These are phyloP conservation scores for Sylvia borin DNA, from an alignment of 2,797 vertebrate species.

Conservation along the genomic window DNA sequence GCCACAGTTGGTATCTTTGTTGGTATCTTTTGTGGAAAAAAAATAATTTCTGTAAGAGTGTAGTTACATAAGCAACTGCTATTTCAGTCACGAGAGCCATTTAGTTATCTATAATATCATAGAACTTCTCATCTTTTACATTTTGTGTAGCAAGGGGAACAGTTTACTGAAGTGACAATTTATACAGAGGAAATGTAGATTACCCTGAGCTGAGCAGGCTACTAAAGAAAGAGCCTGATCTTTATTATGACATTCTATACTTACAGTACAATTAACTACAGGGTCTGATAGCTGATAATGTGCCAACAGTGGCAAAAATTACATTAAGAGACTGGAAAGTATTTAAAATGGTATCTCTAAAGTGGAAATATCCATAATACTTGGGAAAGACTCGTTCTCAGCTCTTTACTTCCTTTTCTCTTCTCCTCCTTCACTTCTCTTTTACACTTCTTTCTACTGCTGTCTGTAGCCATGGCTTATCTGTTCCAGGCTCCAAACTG, in stretches of 20 bases:
- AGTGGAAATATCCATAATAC: neutral
- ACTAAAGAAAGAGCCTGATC: neutral
- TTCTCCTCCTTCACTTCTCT: neutral
- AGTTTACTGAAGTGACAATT: neutral
- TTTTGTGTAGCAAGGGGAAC: neutral
- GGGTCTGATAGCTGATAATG: neutral
- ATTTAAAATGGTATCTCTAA: neutral
- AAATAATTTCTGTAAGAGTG: neutral
- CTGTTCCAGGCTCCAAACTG: conserved; percentile 45
- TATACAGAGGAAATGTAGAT: neutral
- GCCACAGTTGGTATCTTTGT: conserved; percentile 56
- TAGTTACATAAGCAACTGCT: conserved; percentile 56
- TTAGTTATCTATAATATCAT: neutral
- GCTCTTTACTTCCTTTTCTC: neutral
- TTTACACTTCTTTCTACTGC: neutral
- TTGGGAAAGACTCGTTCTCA: neutral
- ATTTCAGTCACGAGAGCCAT: conserved; percentile 1
- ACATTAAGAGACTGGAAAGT: neutral
- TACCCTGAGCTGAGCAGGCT: neutral
- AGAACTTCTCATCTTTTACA: neutral
- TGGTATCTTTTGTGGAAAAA: conserved; percentile 58
- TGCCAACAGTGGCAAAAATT: neutral
- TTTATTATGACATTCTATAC: neutral
- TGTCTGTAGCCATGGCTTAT: neutral
- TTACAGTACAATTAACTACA: neutral